Evolutionary conservation across 2,888 invertebrate species (phyloP).

Genomic region (Rhorus exstirpatorius): DNA sequence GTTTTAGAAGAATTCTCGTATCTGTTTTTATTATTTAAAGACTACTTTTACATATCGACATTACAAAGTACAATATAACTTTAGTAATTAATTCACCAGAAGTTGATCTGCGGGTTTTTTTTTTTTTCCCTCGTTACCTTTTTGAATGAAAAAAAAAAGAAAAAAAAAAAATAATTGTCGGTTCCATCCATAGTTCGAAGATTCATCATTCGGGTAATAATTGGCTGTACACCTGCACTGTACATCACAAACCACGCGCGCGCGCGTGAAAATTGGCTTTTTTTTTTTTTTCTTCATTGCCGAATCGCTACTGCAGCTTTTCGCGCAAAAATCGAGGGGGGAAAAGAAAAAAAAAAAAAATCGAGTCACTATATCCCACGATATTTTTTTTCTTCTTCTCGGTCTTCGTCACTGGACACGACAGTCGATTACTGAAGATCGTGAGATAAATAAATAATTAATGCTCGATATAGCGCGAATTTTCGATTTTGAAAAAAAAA

Average conservation of each 20-base stretch:
- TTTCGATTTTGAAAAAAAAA: too few species aligned
- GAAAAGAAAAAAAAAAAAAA: conserved; percentile 29
- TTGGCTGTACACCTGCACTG: conserved; percentile 64
- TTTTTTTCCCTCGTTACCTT: conserved; percentile 8
- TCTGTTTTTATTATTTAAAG: conserved; percentile 78
- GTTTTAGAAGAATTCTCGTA: conserved; percentile 76
- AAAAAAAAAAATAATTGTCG: conserved; percentile 39
- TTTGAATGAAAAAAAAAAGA: conserved; percentile 28
- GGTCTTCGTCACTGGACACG: conserved; percentile 37
- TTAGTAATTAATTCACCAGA: conserved; percentile 73
- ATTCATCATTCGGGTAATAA: conserved; percentile 52
- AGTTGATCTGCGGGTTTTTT: conserved; percentile 59
- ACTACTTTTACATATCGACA: conserved; percentile 80
- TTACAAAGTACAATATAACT: conserved; percentile 83
- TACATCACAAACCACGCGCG: conserved; percentile 34
- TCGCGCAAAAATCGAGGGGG: conserved; percentile 23
- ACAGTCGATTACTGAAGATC: conserved; percentile 63
- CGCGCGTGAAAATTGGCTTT: conserved; percentile 14
- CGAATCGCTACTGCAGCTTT: conserved; percentile 17
- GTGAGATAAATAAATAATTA: conserved; percentile 52
- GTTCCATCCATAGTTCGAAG: conserved; percentile 37
- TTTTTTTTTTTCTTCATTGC: not conserved
- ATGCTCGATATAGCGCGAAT: conserved; percentile 46
- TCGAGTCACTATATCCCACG: conserved; percentile 2
- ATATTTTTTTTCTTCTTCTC: conserved; percentile 7